Evolutionary conservation across 1,140 invertebrate species (phyloP).

Genomic region (Aphis craccivora): DNA sequence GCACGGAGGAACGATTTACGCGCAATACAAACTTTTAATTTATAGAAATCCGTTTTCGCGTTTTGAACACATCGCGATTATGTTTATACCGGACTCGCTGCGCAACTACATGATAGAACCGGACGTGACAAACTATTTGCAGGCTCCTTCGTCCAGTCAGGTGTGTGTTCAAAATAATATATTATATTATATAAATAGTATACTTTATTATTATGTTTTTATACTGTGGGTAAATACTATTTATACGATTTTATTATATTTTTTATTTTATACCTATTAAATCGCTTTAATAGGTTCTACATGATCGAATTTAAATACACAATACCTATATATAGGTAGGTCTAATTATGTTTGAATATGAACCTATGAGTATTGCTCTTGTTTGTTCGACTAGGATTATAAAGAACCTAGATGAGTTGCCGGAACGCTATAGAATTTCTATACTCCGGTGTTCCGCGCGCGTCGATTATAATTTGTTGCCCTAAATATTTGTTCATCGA

Average conservation of each 20-base stretch:
- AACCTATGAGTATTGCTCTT: not conserved
- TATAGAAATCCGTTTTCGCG: not conserved
- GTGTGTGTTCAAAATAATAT: slow-evolving; percentile 65
- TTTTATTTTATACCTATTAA: not conserved
- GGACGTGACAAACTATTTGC: slow-evolving; percentile 82
- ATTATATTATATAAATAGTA: not conserved
- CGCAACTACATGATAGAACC: slow-evolving; percentile 85
- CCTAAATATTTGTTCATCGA: slow-evolving; percentile 20
- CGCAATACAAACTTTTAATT: not conserved
- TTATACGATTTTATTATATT: not conserved
- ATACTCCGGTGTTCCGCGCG: not conserved
- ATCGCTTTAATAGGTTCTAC: not conserved
- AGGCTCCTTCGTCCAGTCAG: slow-evolving; percentile 82
- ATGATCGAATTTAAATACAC: not conserved
- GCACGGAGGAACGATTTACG: not conserved
- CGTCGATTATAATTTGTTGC: not conserved
- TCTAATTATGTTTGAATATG: not conserved
- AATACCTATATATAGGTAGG: not conserved
- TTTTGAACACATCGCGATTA: slow-evolving; percentile 61
- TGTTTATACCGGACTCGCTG: slow-evolving; percentile 81
- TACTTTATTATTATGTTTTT: not conserved
- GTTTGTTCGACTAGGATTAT: not conserved
- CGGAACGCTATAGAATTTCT: not conserved
- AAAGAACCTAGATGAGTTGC: not conserved
- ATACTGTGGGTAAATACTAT: not conserved